Conservation (phyloP, 2,113 vertebrate genomes). For the Lophura nycthemera region DNA sequence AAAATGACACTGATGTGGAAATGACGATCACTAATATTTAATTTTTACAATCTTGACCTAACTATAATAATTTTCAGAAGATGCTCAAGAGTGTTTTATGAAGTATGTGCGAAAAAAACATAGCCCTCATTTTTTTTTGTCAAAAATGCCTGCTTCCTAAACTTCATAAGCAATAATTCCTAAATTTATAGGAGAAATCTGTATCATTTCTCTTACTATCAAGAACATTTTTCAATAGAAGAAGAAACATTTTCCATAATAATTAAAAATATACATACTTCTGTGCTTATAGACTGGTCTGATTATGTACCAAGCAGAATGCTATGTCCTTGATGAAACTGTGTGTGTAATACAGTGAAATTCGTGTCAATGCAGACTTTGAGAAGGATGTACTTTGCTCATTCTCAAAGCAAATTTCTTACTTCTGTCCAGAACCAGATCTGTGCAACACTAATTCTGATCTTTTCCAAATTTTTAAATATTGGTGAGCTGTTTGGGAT, state of each 20-base stretch:
- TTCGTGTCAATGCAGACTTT: background rate
- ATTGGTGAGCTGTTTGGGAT: background rate
- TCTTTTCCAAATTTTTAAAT: background rate
- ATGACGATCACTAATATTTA: background rate
- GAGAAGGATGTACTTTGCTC: background rate
- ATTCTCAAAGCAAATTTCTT: background rate
- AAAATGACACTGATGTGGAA: background rate
- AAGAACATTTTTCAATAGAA: background rate
- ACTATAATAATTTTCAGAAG: background rate
- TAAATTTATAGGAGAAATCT: background rate
- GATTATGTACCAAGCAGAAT: background rate
- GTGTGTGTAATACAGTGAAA: background rate
- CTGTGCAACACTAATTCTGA: background rate
- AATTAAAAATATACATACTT: background rate
- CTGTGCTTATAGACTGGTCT: background rate
- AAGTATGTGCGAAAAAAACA: background rate
- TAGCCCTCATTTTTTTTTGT: accelerated
- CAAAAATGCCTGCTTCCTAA: background rate
- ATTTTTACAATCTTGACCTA: background rate
- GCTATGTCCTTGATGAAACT: background rate
- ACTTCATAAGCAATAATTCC: background rate
- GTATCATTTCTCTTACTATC: background rate
- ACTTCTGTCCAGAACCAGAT: background rate
- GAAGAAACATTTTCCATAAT: background rate
- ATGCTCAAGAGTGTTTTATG: background rate